Base-by-base conservation (phyloP, 1,140 invertebrate species). In the Drosophila sproati region DNA sequence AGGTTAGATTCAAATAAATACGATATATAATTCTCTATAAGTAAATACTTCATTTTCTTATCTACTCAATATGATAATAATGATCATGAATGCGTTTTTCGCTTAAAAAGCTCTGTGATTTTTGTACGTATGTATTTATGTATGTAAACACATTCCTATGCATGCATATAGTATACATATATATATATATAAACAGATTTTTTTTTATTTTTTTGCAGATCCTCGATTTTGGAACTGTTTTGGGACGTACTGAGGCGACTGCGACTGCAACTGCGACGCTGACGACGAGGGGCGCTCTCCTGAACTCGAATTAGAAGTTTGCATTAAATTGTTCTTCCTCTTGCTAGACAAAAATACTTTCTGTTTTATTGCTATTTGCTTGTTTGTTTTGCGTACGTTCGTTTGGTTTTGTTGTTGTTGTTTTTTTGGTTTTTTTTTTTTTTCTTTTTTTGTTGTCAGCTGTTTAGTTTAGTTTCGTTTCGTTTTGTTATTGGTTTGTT, bases 221-320 rank as follows among this genome's bases (percentile, higher is more conserved):
- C 37, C 61, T 56, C 20, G 41, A 45, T 32, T 48, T 47, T 4
- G 31, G 7, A 59, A 67, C 54, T 45, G 39, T 66, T 37, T 73
- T n/a, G 2, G 8, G 61, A 80, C 75, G 76, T 67, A 78, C 79
- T 77, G 68, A 73, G 50, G 59, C 61, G 51, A 54, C 55, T 62
- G 63, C 59, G 62, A 57, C 60, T 39, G 20, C 41, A 31, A 34
- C 20, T 5, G 59, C n/a, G 39, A 59, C 55, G 64, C 54, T 39
- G 61, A 56, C 54, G 48, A 10, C 29, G 69, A 67, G 47, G 20
- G 34, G 54, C 64, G 35, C 57, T 45, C 37, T 54, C 32, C 48
- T 45, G 43, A 66, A 39, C 50, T 54, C 62, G 50, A 54, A 43
- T 54, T 35, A 50, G n/a, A 55, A n/a, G 7, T 55, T 55, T 43